A percentile compares a stretch with the other conserved stretches of the same genome.
phyloP scores from a whole-genome alignment of 2,888 invertebrate genomes.

The Linnaemya vulpina region DNA sequence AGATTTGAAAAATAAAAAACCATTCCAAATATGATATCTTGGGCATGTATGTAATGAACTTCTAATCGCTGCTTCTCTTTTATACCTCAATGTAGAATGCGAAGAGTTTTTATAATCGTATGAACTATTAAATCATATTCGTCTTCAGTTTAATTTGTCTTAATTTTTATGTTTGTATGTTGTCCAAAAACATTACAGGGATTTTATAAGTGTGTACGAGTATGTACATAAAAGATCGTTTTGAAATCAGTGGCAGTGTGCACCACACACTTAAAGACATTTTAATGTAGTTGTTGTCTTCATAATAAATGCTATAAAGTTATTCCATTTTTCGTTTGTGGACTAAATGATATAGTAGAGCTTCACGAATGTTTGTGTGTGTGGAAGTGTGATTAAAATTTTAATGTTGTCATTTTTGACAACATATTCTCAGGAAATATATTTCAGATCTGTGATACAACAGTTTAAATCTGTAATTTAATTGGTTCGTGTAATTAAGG shows the following conservation, averaged over 20 bases:
- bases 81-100: not conserved
- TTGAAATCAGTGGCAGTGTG: conserved; percentile 25
- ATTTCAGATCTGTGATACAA: conserved; percentile 38
- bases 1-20: no score
- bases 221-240: not conserved
- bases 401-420: conserved; percentile 43
- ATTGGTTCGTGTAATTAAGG: conserved; percentile 50
- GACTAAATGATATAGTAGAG: conserved; percentile 5
- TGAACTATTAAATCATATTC: conserved; percentile 20
- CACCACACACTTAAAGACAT: conserved; percentile 34
- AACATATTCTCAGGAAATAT: conserved; percentile 59
- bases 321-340: conserved; percentile 58
- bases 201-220: not conserved
- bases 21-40: no score
- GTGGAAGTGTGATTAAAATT: conserved; percentile 13
- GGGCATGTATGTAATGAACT: no score
- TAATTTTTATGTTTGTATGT: conserved; percentile 40
- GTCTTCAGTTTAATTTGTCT: conserved; percentile 52
- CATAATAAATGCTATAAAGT: conserved; percentile 46
- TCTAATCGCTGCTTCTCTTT: conserved; percentile 24
- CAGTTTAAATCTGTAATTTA: conserved; percentile 48
- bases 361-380: not conserved
- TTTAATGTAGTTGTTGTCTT: conserved; percentile 34
- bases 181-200: conserved; percentile 39
- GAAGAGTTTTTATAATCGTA: not conserved